Evolutionary conservation across 1,140 invertebrate species (phyloP), one percentile per base, ranked within the genome.

Genomic region (Oedothorax gibbosus): DNA sequence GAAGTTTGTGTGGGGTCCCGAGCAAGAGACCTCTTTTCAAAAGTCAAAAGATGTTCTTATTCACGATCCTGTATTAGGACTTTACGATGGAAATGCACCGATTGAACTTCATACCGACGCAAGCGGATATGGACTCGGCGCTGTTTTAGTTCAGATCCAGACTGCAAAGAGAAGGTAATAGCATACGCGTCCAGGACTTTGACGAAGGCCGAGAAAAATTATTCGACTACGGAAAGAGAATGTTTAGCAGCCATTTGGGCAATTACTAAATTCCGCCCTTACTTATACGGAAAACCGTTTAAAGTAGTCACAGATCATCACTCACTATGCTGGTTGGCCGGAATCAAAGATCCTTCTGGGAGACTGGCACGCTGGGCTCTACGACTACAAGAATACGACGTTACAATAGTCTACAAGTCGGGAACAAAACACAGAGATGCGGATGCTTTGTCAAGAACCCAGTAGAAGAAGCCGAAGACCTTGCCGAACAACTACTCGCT

Each of bases 61-160:
- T 0, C 18, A 14, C 35, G 68, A 71, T 0, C n/a, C 72, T 18
- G n/a, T 72, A 2, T 21, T 75, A 57, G 72, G 72, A 4, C 18
- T 75, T 1, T 75, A 20, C 20, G 72, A 75, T 11, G 20, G 54
- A 57, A 57, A 75, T 5, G 72, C 72, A 0, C 10, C 53, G 0
- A 75, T n/a, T 0, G 53, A 75, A 57, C 53, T 57, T 0, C 72
- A 75, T 35, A 57, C 72, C 0, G 72, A 75, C 6, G 72, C 72
- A 0, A 75, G 72, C 18, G 72, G 72, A 4, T 75, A 60, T 9
- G 72, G 9, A 20, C 9, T 35, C 5, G 51, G 72, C 0, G 51
- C 53, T 11, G 18, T 75, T 3, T 57, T 75, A 57, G 72, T 75
- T 1, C 72, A 75, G 15, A 75, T 75, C 7, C 72, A 57, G 15